These are phyloP conservation scores for Meriones psammophilus DNA, from an alignment of 2,797 vertebrate genomes.

Conservation along the genomic window DNA sequence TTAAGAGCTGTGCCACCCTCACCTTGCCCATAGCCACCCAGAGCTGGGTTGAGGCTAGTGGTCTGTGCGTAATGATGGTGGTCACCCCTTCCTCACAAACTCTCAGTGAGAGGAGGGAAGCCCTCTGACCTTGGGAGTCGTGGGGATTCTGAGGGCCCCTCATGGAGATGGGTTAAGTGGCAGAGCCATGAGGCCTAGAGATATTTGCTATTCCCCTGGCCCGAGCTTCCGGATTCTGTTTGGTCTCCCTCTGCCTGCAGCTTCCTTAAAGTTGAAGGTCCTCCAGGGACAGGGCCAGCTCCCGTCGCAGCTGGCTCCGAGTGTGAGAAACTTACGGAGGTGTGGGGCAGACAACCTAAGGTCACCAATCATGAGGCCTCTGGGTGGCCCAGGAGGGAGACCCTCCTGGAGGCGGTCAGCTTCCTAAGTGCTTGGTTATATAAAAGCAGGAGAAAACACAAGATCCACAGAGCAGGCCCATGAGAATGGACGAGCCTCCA, in stretches of 20 bases:
- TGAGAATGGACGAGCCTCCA: neutral
- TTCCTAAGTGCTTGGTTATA: neutral
- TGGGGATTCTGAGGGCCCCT: neutral
- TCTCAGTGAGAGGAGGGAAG: accelerated
- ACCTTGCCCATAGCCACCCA: too few species aligned
- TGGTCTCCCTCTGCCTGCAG: neutral
- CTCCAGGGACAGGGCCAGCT: neutral
- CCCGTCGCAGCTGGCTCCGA: neutral
- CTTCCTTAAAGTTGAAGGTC: neutral
- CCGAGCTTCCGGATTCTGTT: accelerated
- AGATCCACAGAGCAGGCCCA: neutral
- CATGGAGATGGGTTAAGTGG: neutral
- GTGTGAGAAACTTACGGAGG: accelerated
- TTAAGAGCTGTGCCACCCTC: neutral
- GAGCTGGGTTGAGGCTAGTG: neutral
- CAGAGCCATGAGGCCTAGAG: neutral
- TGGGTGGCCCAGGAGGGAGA: accelerated
- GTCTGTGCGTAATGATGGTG: neutral
- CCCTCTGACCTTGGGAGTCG: accelerated
- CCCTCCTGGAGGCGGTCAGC: accelerated
- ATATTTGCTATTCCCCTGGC: neutral
- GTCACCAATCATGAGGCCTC: neutral
- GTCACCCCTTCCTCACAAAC: neutral
- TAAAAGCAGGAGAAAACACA: neutral
- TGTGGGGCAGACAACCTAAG: accelerated